Evolutionary conservation across 2,888 invertebrate species (phyloP).

Genomic region (Rhagonycha lutea): DNA sequence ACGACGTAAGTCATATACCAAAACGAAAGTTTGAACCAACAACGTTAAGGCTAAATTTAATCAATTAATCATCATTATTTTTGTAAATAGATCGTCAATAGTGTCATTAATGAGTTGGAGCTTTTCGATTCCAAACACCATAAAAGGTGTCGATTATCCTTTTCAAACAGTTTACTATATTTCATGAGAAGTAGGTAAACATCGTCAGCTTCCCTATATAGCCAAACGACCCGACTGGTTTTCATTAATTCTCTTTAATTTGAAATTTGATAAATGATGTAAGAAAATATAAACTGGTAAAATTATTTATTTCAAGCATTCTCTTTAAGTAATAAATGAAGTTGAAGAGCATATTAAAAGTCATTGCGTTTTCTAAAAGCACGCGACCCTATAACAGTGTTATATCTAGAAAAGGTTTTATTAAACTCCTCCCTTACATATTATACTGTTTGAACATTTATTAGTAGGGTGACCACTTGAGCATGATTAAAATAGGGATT

Average conservation of each 20-base stretch:
- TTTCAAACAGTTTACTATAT: background rate
- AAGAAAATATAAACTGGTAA: background rate
- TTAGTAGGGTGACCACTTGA: slow-evolving; percentile 54
- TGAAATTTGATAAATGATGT: background rate
- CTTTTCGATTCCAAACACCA: background rate
- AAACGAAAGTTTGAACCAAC: background rate
- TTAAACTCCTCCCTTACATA: slow-evolving; percentile 44
- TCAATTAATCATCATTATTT: background rate
- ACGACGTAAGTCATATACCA: background rate
- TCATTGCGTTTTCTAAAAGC: slow-evolving; percentile 24
- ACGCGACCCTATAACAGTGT: slow-evolving; percentile 24
- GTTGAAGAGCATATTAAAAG: slow-evolving; percentile 28
- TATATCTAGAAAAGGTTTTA: slow-evolving; percentile 37
- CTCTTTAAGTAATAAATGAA: slow-evolving; percentile 24
- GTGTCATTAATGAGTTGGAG: background rate
- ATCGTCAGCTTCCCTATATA: too few species aligned
- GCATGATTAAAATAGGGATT: slow-evolving; percentile 48
- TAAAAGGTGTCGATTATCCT: background rate
- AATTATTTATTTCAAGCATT: slow-evolving; percentile 7
- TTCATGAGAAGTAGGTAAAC: too few species aligned
- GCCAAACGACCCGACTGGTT: background rate
- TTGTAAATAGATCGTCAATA: background rate
- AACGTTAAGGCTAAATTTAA: background rate
- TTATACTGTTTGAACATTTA: slow-evolving; percentile 52
- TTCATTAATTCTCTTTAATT: background rate